phyloP scores from a whole-genome alignment of 1,140 invertebrate species.

The Trigoniulus corallinus region DNA sequence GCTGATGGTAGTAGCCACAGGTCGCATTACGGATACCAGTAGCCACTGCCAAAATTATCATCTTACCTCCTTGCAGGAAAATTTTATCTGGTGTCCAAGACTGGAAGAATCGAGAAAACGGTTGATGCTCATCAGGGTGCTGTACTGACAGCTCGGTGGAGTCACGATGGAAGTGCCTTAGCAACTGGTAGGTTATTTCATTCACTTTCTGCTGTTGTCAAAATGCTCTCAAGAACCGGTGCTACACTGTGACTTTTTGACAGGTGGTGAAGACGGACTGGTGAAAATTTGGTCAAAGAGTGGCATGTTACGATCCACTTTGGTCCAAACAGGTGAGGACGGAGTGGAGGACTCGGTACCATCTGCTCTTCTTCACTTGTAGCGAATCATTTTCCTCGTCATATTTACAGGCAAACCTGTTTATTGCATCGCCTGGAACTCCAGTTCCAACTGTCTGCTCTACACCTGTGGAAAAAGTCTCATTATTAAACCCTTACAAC shows the following conservation, averaged over 20 bases:
- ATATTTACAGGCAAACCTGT: slow-evolving; percentile 45
- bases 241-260: too few relatives aligned
- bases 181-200: slow-evolving; percentile 46
- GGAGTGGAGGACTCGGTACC: background rate
- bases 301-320: slow-evolving; percentile 81
- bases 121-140: slow-evolving; percentile 78
- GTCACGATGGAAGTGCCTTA: slow-evolving; percentile 75
- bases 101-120: slow-evolving; percentile 78
- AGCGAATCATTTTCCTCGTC: background rate
- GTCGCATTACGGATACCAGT: background rate
- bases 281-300: slow-evolving; percentile 94
- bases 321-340: slow-evolving; percentile 50
- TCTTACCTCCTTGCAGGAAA: slow-evolving; percentile 37
- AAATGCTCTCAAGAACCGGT: too few relatives aligned
- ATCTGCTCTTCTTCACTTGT: background rate
- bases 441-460: slow-evolving; percentile 62
- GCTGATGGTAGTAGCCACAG: slow-evolving; percentile 48
- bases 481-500: slow-evolving; percentile 75
- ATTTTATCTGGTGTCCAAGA: slow-evolving; percentile 72
- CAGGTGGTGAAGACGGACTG: slow-evolving; percentile 87
- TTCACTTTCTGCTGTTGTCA: too few relatives aligned
- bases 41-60: background rate
- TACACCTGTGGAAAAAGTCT: slow-evolving; percentile 68
- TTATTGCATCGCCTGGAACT: slow-evolving; percentile 72
- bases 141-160: slow-evolving; percentile 62